Percentiles rank a stretch among this genome's conserved stretches.
Conservation (phyloP, 2,888 invertebrate genomes). For the Drosophila parthenogenetica region DNA sequence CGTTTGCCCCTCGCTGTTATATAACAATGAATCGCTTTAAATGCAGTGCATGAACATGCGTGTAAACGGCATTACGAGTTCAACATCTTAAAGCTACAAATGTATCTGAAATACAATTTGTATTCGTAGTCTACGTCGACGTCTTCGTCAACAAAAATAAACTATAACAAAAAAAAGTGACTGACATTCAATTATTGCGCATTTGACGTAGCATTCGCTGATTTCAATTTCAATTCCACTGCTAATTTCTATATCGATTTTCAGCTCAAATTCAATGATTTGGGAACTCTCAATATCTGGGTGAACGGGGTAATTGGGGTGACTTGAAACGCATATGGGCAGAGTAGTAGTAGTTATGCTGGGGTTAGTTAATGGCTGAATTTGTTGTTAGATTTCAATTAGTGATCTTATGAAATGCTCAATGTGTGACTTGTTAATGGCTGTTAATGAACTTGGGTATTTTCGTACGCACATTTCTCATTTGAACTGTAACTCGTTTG, state of each 20-base stretch:
- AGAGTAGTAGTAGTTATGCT: not conserved
- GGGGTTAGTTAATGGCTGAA: not conserved
- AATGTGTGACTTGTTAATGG: conserved; percentile 32
- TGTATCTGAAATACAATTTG: conserved; percentile 7
- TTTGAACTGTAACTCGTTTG: conserved; percentile 59
- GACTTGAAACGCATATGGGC: not conserved
- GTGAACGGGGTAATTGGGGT: not conserved
- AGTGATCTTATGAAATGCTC: conserved; percentile 29
- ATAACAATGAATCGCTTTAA: conserved; percentile 42
- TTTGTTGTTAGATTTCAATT: conserved; percentile 31
- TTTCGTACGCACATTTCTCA: conserved; percentile 38
- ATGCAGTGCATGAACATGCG: conserved; percentile 55
- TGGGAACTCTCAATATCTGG: conserved; percentile 31
- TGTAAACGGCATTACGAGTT: conserved; percentile 51
- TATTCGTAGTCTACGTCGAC: conserved; percentile 9
- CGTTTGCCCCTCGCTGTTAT: conserved; percentile 30
- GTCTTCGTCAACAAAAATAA: conserved; percentile 9
- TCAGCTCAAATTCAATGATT: conserved; percentile 34
- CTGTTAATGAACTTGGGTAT: conserved; percentile 43
- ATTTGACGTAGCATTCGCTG: conserved; percentile 14
- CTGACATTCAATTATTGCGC: conserved; percentile 66
- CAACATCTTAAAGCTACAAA: conserved; percentile 32
- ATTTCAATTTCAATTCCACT: conserved; percentile 4
- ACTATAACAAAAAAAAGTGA: conserved; percentile 31
- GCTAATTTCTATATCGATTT: conserved; percentile 1